These are phyloP conservation scores for Dicrurus megarhynchus DNA, from an alignment of 2,113 vertebrate species.

Conservation along the genomic window DNA sequence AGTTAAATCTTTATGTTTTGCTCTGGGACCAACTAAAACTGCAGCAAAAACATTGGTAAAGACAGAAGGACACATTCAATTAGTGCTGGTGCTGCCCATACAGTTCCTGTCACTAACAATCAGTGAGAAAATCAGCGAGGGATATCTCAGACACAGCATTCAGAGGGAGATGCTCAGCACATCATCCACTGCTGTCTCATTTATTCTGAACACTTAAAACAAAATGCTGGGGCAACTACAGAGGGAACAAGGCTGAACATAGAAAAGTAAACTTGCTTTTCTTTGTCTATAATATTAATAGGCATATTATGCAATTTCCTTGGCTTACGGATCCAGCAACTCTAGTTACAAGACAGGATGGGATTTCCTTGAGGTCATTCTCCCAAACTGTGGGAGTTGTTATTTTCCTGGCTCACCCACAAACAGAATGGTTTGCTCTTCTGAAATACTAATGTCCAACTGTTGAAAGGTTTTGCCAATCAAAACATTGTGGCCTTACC, in stretches of 20 bases:
- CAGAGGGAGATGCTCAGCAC: not conserved
- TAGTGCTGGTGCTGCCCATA: not conserved
- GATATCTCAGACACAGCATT: not conserved
- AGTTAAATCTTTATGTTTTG: not conserved
- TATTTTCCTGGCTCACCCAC: slow-evolving; percentile 65
- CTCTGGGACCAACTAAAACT: not conserved
- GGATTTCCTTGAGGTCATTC: slow-evolving; percentile 65
- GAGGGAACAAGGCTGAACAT: not conserved
- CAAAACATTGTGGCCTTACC: slow-evolving; percentile 55
- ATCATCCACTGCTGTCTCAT: not conserved
- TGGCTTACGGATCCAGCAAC: slow-evolving; percentile 31
- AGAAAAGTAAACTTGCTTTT: not conserved
- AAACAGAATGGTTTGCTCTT: slow-evolving; percentile 60
- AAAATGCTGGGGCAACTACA: not conserved
- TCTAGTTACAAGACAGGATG: slow-evolving; percentile 41
- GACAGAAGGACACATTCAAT: not conserved
- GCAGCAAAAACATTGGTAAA: not conserved
- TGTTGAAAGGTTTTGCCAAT: slow-evolving; percentile 51
- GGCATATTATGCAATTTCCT: slow-evolving; percentile 22
- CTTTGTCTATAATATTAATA: slow-evolving; percentile 30
- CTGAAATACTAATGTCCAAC: slow-evolving; percentile 54
- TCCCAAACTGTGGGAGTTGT: slow-evolving; percentile 31
- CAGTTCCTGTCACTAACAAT: not conserved
- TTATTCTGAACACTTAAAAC: not conserved
- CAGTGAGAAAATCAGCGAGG: not conserved